A percentile compares a stretch with the other conserved stretches of the same genome.
Evolutionary conservation across 2,113 vertebrate species (phyloP).

Genomic region (Microcebus ravelobensis): DNA sequence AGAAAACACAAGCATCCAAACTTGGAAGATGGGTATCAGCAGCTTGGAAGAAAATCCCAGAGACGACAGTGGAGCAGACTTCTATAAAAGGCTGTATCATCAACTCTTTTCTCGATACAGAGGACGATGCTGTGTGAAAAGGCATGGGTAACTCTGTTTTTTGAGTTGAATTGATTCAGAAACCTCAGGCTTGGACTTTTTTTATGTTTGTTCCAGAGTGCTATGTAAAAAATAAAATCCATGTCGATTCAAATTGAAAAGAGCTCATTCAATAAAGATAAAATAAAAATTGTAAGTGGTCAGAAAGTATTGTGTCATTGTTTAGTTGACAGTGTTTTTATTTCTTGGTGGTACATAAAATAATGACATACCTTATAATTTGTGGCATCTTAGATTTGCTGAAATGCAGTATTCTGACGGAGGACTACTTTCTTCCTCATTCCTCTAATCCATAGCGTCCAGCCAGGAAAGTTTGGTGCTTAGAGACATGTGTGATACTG

Average conservation of each 20-base stretch:
- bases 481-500: background rate
- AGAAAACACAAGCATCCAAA: background rate
- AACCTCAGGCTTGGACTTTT: background rate
- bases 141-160: background rate
- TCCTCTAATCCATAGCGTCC: background rate
- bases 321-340: background rate
- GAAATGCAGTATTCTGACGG: background rate
- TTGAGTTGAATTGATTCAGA: background rate
- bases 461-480: background rate
- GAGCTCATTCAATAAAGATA: background rate
- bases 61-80: background rate
- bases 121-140: background rate
- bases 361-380: background rate
- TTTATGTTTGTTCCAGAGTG: background rate
- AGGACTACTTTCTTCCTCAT: background rate
- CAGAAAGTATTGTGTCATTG: background rate
- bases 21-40: background rate
- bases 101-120: background rate
- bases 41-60: background rate
- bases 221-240: background rate
- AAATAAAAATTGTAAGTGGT: constrained; percentile 13
- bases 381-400: background rate
- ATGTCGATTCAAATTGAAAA: background rate
- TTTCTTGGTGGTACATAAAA: background rate
- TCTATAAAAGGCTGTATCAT: background rate